phyloP scores from a whole-genome alignment of 2,113 vertebrate genomes.

The Pseudopipra pipra region DNA sequence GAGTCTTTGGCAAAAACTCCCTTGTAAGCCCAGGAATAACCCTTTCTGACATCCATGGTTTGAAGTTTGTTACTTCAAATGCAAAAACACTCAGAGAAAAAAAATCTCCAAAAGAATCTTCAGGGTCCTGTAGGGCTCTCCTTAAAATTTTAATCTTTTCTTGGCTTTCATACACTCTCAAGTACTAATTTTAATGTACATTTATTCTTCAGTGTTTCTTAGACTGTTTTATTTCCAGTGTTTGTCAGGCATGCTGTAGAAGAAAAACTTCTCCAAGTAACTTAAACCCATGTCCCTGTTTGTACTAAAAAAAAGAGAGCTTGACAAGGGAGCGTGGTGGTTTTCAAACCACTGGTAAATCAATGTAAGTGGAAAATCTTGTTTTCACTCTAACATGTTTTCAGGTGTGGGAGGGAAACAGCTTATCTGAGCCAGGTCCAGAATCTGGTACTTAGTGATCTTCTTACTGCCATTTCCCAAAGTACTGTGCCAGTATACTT shows the following conservation, averaged over 20 bases:
- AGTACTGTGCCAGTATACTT: neutral
- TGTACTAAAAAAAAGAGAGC: neutral
- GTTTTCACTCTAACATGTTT: neutral
- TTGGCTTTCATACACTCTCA: neutral
- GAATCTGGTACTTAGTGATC: neutral
- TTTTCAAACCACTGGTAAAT: neutral
- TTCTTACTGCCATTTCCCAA: neutral
- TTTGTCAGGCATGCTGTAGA: neutral
- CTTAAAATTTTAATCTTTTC: neutral
- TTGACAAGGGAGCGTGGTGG: neutral
- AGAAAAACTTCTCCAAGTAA: neutral
- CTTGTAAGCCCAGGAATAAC: neutral
- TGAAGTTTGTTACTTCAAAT: neutral
- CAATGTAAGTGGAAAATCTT: neutral
- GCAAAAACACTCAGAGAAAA: neutral
- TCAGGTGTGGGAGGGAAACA: neutral
- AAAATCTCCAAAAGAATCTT: neutral
- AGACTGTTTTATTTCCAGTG: neutral
- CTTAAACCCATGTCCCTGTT: neutral
- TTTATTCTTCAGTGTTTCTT: neutral
- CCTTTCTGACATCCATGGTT: neutral
- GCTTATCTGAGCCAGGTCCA: neutral
- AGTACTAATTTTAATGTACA: neutral
- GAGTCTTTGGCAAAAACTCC: neutral
- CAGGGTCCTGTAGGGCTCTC: neutral